phyloP scores from a whole-genome alignment of 1,140 invertebrate genomes.

The Nasonia vitripennis region DNA sequence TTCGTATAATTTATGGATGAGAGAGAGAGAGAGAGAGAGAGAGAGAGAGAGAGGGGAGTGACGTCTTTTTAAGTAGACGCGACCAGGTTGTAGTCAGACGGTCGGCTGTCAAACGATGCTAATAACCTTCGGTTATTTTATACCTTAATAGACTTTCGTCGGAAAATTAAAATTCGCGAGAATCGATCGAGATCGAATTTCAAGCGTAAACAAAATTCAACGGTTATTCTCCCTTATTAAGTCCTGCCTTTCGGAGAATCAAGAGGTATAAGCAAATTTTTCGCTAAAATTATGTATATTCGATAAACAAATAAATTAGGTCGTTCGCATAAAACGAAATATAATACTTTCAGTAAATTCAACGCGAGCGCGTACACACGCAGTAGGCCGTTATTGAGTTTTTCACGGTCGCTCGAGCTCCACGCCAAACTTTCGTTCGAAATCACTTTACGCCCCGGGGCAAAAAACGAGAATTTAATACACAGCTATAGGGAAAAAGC shows the following conservation, averaged over 20 bases:
- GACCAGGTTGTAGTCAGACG: not conserved
- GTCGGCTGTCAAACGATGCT: not conserved
- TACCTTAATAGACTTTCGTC: no score
- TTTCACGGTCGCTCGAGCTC: not conserved
- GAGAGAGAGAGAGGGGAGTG: no score
- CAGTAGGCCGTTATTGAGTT: not conserved
- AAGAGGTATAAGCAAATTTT: not conserved
- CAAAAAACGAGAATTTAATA: not conserved
- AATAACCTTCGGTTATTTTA: no score
- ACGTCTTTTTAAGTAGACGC: not conserved
- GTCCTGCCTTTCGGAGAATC: not conserved
- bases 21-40: no score
- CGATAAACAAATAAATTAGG: not conserved
- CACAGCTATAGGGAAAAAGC: not conserved
- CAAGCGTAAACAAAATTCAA: no score
- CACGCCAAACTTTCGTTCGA: not conserved
- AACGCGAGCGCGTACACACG: no score
- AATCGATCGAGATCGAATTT: not conserved
- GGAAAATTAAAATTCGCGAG: no score
- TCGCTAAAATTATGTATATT: not conserved
- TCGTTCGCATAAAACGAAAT: not conserved
- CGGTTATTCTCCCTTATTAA: no score
- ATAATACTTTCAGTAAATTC: not conserved
- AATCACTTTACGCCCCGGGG: not conserved
- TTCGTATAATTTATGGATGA: no score